A percentile compares a stretch with the other conserved stretches of the same genome.
These are phyloP conservation scores for Prenolepis imparis DNA, from an alignment of 2,888 invertebrate species.

Conservation along the genomic window DNA sequence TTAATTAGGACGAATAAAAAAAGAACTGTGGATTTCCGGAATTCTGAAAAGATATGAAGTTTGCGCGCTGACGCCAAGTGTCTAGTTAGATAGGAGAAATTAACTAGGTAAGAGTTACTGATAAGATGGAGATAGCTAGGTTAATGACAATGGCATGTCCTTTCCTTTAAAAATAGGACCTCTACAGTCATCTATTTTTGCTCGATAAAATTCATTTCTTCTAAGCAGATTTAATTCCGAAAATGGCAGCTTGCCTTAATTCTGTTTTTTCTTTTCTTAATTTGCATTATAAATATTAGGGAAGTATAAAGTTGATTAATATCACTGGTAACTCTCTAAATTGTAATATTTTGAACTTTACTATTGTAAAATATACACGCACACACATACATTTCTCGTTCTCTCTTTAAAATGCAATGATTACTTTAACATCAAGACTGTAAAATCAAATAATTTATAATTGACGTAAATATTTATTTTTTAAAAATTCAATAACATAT, in stretches of 20 bases:
- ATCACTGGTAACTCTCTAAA: background rate
- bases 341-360: background rate
- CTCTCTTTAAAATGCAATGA: background rate
- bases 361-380: background rate
- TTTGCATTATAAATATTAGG: background rate
- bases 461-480: background rate
- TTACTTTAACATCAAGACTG: background rate
- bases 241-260: background rate
- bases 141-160: constrained; percentile 4
- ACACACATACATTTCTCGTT: background rate
- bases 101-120: constrained; percentile 26
- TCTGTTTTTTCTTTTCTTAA: background rate
- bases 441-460: constrained; percentile 4
- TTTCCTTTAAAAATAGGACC: background rate
- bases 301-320: background rate
- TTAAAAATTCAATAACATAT: background rate
- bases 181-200: background rate
- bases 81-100: background rate
- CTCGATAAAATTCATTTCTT: background rate
- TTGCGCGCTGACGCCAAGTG: background rate
- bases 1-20: background rate
- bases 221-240: background rate
- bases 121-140: constrained; percentile 8
- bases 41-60: background rate
- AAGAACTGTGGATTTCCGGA: background rate